Base-by-base conservation (phyloP, 1,140 invertebrate genomes). In the Drosophila fuyamai region DNA sequence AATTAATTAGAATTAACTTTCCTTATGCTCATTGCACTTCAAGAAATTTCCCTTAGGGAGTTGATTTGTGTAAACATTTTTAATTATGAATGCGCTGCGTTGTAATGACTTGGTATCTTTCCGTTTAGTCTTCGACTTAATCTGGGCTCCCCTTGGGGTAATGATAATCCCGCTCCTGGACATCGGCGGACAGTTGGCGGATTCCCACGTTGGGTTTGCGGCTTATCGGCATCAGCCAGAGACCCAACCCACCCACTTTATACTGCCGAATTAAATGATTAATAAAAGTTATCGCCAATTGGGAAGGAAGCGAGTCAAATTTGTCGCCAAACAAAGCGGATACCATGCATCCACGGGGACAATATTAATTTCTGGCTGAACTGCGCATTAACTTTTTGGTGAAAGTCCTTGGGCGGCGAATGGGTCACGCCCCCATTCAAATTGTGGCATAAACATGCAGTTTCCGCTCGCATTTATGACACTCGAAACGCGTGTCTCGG, bases 41-140 rank as follows among this genome's bases (percentile, higher is more conserved):
- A 16, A 36, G 7, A 27, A 50, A 41, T 14, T 48, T 27, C 14
- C 14, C 50, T 23, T 40, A 13, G 46, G 60, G 50, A 57, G 61
- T 65, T 61, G 41, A 79, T 84, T 61, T 72, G 65, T 71, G 61
- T 76, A 79, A 82, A 88, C 72, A 88, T 88, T 76, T 76, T 81
- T 85, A 86, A 85, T 86, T 85, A 81, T 86, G 77, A 85, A 85
- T 74, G 59, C 73, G 60, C 73, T 58, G 70, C 70, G 62, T 76
- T 48, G 72, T 88, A 88, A 89, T 89, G 84, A 89, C 80, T 89
- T 81, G 72, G 80, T 89, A 79, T 83, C 84, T 83, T 61, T 80
- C 62, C 13, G 46, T 29, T 50, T 14, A 41, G 35, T 50, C 55
- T 53, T 48, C 60, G 48, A 48, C 60, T 56, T n/a, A 12, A 27